Evolutionary conservation across 2,113 vertebrate genomes (phyloP), one percentile per base, ranked within the genome.

Genomic region (Dascyllus trimaculatus): DNA sequence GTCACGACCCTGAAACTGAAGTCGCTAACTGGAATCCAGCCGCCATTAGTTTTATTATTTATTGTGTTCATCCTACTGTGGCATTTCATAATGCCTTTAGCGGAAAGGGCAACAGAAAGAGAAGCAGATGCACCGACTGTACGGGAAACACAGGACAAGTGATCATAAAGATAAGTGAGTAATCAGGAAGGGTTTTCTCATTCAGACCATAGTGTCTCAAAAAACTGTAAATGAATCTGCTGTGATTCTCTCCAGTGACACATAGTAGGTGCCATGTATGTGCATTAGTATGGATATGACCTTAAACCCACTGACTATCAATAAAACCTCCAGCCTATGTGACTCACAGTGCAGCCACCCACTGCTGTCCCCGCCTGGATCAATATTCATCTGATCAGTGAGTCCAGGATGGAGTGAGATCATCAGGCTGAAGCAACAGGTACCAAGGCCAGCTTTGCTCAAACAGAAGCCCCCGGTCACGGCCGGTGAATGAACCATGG

Each of bases 371-470:
- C 9, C 25, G 3, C 25, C 65, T 51, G 18, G 75, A 90, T 91
- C 82, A 45, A 81, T 87, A 65, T 17, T 54, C 57, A 54, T 69
- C 25, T 77, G 43, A 76, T 46, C 2, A 8, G n/a, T 32, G 14
- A 60, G 57, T 59, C 85, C 51, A 21, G 40, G 22, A 22, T n/a
- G 11, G 45, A 54, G 51, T 22, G 38, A 79, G 61, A 53, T 22
- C 38, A 49, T 66, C 71, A 29, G 62, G 32, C 38, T 46, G 40
- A 71, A 66, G 71, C 68, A 65, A 75, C 78, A 85, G 75, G 77
- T 62, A n/a, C 17, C n/a, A 5, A 1, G 43, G 40, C 35, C 45
- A 60, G 4, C 26, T 65, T 43, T 15, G 11, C 43, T 53, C 68
- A 13, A 53, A 71, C 62, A 63, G 58, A 66, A 35, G 43, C 21